phyloP scores from a whole-genome alignment of 92 coral and sea anemone species.

The Parazoanthus darwini region DNA sequence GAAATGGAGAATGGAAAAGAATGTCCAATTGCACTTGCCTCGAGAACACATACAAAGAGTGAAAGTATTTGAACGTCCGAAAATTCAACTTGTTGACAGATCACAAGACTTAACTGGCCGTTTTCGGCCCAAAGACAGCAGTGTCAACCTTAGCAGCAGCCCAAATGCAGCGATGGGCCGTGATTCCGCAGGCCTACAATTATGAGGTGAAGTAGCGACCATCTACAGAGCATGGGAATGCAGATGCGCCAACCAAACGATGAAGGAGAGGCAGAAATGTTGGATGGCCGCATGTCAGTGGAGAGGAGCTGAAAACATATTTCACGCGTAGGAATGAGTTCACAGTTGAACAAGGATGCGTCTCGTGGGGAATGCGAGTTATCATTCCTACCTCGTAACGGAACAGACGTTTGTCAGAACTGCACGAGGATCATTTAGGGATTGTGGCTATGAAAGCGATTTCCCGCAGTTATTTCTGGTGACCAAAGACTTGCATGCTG shows the following conservation, averaged over 20 bases:
- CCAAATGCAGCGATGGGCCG: slow-evolving; percentile 56
- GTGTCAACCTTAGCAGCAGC: slow-evolving; percentile 51
- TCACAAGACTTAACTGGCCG: slow-evolving; percentile 52
- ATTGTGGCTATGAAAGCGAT: slow-evolving; percentile 35
- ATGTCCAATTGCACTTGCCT: slow-evolving; percentile 56
- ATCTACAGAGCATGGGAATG: slow-evolving; percentile 59
- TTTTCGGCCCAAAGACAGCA: slow-evolving; percentile 40
- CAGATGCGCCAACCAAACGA: slow-evolving; percentile 15
- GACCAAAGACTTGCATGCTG: slow-evolving; percentile 37
- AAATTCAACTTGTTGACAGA: slow-evolving; percentile 37
- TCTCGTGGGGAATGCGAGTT: slow-evolving; percentile 73
- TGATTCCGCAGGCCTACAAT: slow-evolving; percentile 56
- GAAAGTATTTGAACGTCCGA: slow-evolving; percentile 53
- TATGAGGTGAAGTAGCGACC: slow-evolving; percentile 54
- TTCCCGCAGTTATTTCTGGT: slow-evolving; percentile 22
- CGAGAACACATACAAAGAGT: slow-evolving; percentile 53
- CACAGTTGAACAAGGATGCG: slow-evolving; percentile 72
- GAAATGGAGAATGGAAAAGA: no score
- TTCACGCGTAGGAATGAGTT: slow-evolving; percentile 53
- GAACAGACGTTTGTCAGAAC: slow-evolving; percentile 47
- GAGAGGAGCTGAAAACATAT: slow-evolving; percentile 58
- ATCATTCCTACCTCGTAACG: slow-evolving; percentile 52
- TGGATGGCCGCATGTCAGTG: slow-evolving; percentile 65
- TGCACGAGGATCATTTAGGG: slow-evolving; percentile 74
- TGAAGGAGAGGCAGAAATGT: no score